Evolutionary conservation across 2,797 vertebrate species (phyloP).

Genomic region (Epinephelus coioides): DNA sequence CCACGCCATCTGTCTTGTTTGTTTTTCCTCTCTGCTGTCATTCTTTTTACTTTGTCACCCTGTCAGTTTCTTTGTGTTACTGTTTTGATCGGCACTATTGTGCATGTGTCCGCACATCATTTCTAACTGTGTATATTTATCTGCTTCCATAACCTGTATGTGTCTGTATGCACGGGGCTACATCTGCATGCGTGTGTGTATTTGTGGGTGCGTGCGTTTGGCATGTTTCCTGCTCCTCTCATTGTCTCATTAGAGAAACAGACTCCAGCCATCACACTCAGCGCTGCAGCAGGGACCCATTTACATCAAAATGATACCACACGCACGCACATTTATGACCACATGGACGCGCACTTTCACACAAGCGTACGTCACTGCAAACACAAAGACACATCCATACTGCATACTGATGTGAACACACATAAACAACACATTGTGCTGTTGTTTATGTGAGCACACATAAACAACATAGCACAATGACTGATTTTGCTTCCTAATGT

Average conservation of each 20-base stretch:
- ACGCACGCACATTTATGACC: slow-evolving; percentile 25
- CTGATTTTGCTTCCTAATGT: too few species aligned
- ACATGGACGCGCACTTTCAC: neutral
- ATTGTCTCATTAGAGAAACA: slow-evolving; percentile 58
- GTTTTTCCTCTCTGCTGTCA: slow-evolving; percentile 62
- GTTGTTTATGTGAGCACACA: neutral
- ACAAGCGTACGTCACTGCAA: neutral
- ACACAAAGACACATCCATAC: slow-evolving; percentile 10
- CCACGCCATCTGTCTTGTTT: slow-evolving; percentile 58
- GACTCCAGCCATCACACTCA: slow-evolving; percentile 53
- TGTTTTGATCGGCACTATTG: slow-evolving; percentile 46
- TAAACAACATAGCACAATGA: neutral
- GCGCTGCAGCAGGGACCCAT: slow-evolving; percentile 51
- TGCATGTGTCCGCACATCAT: slow-evolving; percentile 39
- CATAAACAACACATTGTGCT: neutral
- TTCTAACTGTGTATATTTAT: slow-evolving; percentile 23
- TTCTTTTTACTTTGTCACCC: slow-evolving; percentile 64
- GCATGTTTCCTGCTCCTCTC: slow-evolving; percentile 40
- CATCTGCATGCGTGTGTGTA: slow-evolving; percentile 30
- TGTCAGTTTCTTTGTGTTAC: slow-evolving; percentile 60
- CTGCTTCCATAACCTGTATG: slow-evolving; percentile 17
- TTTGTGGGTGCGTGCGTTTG: slow-evolving; percentile 38
- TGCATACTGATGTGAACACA: neutral
- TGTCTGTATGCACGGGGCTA: slow-evolving; percentile 5
- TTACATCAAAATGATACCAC: slow-evolving; percentile 47